phyloP scores from a whole-genome alignment of 2,113 vertebrate genomes.

The Phalacrocorax carbo region DNA sequence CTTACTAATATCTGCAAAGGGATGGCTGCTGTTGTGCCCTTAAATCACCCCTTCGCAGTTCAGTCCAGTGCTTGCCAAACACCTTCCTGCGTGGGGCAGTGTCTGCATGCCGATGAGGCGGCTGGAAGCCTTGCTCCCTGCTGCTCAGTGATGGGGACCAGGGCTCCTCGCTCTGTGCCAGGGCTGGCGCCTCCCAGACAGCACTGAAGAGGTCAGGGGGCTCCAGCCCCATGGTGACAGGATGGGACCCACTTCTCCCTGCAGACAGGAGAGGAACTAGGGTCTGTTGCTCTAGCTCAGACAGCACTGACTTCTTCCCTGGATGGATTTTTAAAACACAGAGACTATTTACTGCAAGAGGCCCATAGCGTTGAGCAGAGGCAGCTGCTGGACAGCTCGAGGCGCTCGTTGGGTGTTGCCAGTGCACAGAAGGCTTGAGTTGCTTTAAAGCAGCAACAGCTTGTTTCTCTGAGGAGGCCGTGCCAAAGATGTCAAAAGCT shows the following conservation, averaged over 20 bases:
- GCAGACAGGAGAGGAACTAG: fast-evolving
- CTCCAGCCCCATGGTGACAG: background rate
- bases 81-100: background rate
- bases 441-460: background rate
- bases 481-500: background rate
- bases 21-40: background rate
- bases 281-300: background rate
- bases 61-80: background rate
- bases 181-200: background rate
- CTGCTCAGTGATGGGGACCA: fast-evolving
- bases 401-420: background rate
- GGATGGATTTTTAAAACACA: background rate
- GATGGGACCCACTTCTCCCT: background rate
- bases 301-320: background rate
- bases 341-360: background rate
- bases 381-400: background rate
- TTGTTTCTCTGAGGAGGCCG: background rate
- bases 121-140: background rate
- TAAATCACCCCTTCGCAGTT: background rate
- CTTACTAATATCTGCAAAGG: background rate
- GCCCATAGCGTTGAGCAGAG: background rate
- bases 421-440: background rate
- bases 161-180: background rate
- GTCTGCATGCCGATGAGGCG: background rate
- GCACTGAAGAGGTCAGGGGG: background rate